Conservation (phyloP, 2,888 invertebrate genomes). For the Leucophenga montana region DNA sequence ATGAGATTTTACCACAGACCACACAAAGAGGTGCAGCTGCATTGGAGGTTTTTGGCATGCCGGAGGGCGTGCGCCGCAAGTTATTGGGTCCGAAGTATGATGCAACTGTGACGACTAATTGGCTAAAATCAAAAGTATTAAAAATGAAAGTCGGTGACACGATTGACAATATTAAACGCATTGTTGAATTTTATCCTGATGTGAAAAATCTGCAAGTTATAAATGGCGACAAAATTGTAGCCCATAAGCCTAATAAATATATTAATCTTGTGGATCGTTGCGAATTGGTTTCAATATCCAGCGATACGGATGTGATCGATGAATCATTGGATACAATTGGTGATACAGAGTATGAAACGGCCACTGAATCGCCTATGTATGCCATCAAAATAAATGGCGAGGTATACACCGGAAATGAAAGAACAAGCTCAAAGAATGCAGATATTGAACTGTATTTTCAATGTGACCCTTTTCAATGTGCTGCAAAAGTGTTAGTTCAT, state of each 20-base stretch:
- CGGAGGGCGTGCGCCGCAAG: constrained; percentile 40
- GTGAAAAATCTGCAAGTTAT: constrained; percentile 53
- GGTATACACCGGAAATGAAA: constrained; percentile 29
- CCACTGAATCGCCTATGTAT: constrained; percentile 29
- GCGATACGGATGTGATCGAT: not conserved
- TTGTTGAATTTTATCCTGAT: constrained; percentile 56
- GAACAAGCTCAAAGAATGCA: constrained; percentile 32
- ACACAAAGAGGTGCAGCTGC: constrained; percentile 19
- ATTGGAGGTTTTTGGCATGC: constrained; percentile 49
- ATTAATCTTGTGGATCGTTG: not conserved
- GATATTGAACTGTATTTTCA: constrained; percentile 44
- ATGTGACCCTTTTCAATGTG: constrained; percentile 54
- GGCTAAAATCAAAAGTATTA: constrained; percentile 53
- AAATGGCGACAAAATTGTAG: not conserved
- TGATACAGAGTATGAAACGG: not conserved
- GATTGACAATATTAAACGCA: constrained; percentile 45
- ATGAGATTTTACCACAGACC: constrained; percentile 34
- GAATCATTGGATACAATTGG: not conserved
- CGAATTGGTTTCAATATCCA: not conserved
- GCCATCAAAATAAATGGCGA: constrained; percentile 56
- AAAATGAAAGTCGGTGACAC: constrained; percentile 41
- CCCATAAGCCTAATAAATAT: not conserved
- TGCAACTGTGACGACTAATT: constrained; percentile 33
- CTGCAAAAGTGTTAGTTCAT: constrained; percentile 50
- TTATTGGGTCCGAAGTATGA: constrained; percentile 16